Percentiles rank a stretch among this genome's conserved stretches.
These are phyloP conservation scores for Uloborus diversus DNA, from an alignment of 1,140 invertebrate species.

Conservation along the genomic window DNA sequence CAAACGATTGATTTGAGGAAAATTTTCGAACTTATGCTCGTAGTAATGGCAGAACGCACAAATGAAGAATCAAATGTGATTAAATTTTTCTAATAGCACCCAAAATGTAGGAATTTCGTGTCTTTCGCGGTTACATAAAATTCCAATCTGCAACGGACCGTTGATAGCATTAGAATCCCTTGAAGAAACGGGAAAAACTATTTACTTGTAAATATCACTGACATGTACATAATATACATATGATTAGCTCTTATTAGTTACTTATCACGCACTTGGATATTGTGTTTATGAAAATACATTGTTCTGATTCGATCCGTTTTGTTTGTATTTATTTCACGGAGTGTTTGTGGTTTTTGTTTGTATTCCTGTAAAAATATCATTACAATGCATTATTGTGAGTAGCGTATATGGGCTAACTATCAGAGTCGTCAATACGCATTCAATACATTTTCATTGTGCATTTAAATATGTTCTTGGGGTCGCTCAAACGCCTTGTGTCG, in stretches of 20 bases:
- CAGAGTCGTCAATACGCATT: too few species aligned
- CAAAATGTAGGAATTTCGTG: constrained; percentile 24
- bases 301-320: neutral
- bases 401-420: too few species aligned
- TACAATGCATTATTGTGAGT: too few species aligned
- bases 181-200: constrained; percentile 15
- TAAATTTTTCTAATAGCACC: constrained; percentile 55
- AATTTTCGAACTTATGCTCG: constrained; percentile 38
- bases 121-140: constrained; percentile 10
- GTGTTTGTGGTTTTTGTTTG: too few species aligned
- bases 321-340: too few species aligned
- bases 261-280: constrained; percentile 25
- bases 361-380: neutral
- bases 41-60: constrained; percentile 53
- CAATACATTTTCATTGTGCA: too few species aligned
- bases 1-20: neutral
- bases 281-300: neutral
- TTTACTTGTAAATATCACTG: constrained; percentile 48
- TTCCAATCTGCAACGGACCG: neutral
- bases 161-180: constrained; percentile 20
- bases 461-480: too few species aligned
- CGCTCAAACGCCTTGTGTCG: too few species aligned
- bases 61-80: constrained; percentile 56
- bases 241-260: constrained; percentile 43
- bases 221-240: constrained; percentile 29